Evolutionary conservation across 2,113 vertebrate genomes (phyloP).

Genomic region (Atlantisia rogersi): DNA sequence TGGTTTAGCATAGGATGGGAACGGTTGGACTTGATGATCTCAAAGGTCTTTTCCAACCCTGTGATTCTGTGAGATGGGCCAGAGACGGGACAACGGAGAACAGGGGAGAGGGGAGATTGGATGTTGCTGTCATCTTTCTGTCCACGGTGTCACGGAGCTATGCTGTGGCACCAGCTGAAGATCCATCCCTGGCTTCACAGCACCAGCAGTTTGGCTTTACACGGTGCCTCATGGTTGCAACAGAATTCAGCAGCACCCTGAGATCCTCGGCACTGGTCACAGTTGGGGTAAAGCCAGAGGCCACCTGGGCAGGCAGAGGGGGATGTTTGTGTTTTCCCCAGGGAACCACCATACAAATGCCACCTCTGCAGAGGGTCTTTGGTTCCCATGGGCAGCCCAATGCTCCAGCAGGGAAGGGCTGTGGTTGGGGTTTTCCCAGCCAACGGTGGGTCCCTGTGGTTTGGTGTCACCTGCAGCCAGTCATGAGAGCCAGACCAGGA

Average conservation of each 20-base stretch:
- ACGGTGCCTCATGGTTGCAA: background rate
- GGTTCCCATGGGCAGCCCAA: background rate
- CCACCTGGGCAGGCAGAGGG: background rate
- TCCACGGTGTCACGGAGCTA: accelerated
- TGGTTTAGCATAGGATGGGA: too few relatives aligned
- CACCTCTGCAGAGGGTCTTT: accelerated
- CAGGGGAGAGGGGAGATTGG: too few relatives aligned
- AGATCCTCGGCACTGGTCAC: background rate
- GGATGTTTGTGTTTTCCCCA: background rate
- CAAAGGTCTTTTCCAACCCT: too few relatives aligned
- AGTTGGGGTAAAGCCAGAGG: accelerated
- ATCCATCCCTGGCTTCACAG: background rate
- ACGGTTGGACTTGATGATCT: too few relatives aligned
- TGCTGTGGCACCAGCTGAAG: background rate
- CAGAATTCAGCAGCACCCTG: background rate
- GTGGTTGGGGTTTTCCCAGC: accelerated
- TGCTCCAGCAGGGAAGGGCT: background rate
- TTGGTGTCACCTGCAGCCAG: background rate
- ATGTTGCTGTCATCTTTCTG: accelerated
- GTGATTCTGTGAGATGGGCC: background rate
- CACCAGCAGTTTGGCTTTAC: background rate
- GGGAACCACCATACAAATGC: accelerated
- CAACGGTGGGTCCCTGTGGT: background rate
- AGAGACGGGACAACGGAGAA: background rate
- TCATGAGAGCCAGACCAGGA: too few relatives aligned